Evolutionary conservation across 2,888 invertebrate species (phyloP), one percentile per base, ranked within the genome.

Genomic region (Pediacus dermestoides): DNA sequence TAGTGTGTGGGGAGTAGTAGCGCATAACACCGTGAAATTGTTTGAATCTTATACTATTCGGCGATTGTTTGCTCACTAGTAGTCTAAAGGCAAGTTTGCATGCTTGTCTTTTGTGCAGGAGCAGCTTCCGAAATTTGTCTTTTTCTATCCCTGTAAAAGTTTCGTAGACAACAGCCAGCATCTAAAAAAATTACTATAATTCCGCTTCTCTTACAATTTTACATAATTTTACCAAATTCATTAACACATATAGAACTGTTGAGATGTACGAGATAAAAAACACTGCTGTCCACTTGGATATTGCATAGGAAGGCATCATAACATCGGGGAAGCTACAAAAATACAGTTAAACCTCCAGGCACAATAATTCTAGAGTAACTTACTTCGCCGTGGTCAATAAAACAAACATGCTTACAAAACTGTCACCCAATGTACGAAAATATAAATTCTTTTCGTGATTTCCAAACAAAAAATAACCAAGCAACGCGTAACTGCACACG

Each of bases 301-400:
- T 76, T 13, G 85, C 81, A 65, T 89, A 91, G 0, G 89, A 83
- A 3, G 87, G 88, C 90, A 91, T 90, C 91, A 91, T 91, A 11
- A 92, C 88, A 67, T 91, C 91, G 2, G 91, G 91, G 70, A 85
- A 91, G 70, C 89, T 90, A 68, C 32, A 74, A 72, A 48, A 6
- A 25, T 9, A n/a, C n/a, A n/a, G 40, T n/a, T n/a, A n/a, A n/a
- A n/a, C n/a, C n/a, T n/a, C n/a, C n/a, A n/a, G n/a, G n/a, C n/a
- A n/a, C n/a, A n/a, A n/a, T n/a, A n/a, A n/a, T n/a, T n/a, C n/a
- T 28, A 3, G 23, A 11, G 6, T 44, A 43, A 76, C 85, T 78
- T 72, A 90, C 89, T 92, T 92, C 41, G 91, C 90, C 7, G 90
- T 90, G 1, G 91, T 91, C n/a, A 91, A 74, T 37, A 92, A 75